phyloP scores from a whole-genome alignment of 2,797 vertebrate genomes.

The Phylloscopus collybita region DNA sequence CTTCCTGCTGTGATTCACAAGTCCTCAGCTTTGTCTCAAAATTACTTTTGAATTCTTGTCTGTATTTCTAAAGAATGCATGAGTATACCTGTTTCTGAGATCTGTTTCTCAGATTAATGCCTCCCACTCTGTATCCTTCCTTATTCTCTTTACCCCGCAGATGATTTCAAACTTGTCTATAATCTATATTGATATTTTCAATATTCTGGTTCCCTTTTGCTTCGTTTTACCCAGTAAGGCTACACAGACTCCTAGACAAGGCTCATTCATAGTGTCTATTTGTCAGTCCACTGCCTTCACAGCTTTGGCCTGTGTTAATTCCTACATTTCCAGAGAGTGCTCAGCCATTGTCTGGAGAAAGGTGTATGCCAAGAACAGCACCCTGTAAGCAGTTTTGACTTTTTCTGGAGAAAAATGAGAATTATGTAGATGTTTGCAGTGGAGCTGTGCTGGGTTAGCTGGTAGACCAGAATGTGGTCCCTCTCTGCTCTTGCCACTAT shows the following conservation, averaged over 20 bases:
- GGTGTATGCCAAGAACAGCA: rapidly evolving
- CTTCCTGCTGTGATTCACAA: neutral
- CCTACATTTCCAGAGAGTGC: neutral
- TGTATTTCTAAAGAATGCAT: neutral
- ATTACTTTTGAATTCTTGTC: neutral
- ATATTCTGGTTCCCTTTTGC: neutral
- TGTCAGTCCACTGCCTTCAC: neutral
- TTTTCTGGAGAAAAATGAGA: neutral
- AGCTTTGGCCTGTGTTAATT: neutral
- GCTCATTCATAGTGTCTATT: no score
- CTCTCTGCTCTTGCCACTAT: neutral
- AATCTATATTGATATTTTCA: neutral
- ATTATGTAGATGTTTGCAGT: neutral
- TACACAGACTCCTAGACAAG: neutral
- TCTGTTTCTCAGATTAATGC: neutral
- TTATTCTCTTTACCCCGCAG: neutral
- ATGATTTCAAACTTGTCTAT: neutral
- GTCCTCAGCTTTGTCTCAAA: neutral
- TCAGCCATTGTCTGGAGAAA: neutral
- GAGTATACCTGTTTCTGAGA: neutral
- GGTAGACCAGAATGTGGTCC: neutral
- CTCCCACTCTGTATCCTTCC: neutral
- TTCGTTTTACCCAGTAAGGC: neutral
- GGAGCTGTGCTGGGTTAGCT: neutral
- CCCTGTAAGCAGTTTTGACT: neutral